A percentile compares a stretch with the other conserved stretches of the same genome.
These are phyloP conservation scores for Eledona agricola DNA, from an alignment of 2,888 invertebrate species.

Conservation along the genomic window DNA sequence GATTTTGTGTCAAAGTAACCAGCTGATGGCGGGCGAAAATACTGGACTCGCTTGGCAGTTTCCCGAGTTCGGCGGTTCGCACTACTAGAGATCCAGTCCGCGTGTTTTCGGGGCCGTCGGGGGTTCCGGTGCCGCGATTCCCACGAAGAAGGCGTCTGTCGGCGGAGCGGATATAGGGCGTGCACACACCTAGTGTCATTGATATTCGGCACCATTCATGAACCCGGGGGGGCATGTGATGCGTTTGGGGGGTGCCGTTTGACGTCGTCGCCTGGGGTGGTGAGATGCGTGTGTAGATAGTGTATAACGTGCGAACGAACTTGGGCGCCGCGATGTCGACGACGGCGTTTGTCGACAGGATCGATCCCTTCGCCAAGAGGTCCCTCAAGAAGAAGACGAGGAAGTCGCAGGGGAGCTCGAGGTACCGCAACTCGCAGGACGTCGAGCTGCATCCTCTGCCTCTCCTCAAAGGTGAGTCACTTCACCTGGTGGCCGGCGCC, in stretches of 20 bases:
- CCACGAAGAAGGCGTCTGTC: too few relatives aligned
- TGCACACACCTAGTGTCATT: slow-evolving; percentile 61
- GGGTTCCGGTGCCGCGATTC: too few relatives aligned
- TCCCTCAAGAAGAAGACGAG: slow-evolving; percentile 98
- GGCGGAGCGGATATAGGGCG: slow-evolving; percentile 56
- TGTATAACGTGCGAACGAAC: slow-evolving; percentile 5
- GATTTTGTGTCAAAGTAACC: slow-evolving; percentile 62
- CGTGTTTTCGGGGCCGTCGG: too few relatives aligned
- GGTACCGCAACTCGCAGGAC: slow-evolving; percentile 98
- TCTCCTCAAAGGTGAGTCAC: slow-evolving; percentile 89
- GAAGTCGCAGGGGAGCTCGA: slow-evolving; percentile 98
- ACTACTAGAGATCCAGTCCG: too few relatives aligned
- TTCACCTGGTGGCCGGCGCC: slow-evolving; percentile 17
- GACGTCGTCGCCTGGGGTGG: slow-evolving; percentile 54
- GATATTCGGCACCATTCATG: slow-evolving; percentile 59
- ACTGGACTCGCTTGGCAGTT: slow-evolving; percentile 61
- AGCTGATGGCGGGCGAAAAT: slow-evolving; percentile 65
- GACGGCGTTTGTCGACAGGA: slow-evolving; percentile 97
- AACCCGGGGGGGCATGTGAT: slow-evolving; percentile 53
- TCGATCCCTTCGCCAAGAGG: slow-evolving; percentile 99
- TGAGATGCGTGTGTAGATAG: slow-evolving; percentile 53
- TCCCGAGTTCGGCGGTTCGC: slow-evolving; percentile 54
- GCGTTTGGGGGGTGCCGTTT: slow-evolving; percentile 54
- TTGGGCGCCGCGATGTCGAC: slow-evolving; percentile 74
- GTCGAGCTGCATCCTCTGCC: slow-evolving; percentile 97